Base-by-base conservation (phyloP, 2,888 invertebrate species). In the Harpagoxenus sublaevis region DNA sequence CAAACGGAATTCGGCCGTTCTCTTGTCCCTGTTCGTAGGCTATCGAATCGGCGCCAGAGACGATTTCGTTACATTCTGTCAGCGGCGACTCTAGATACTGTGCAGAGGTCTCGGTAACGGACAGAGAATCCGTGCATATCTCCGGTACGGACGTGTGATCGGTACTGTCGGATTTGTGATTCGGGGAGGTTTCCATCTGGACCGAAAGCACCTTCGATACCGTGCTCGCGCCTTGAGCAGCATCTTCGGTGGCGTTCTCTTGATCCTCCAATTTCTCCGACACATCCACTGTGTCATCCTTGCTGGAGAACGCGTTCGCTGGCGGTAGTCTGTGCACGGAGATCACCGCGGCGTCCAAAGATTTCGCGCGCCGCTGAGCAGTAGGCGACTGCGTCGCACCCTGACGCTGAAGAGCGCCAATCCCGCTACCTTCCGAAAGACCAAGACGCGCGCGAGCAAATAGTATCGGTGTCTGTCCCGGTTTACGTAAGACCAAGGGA, bases 231-330 rank as follows among this genome's bases (percentile, higher is more conserved):
- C 82, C 39, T 31, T 39, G 28, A 10, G 28, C 45, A 2, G 3
- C 48, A 0, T 81, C 79, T 15, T 71, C 82, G 9, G 39, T 42
- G 9, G 18, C 45, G 1, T 79, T 42, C 35, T 86, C 86, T 18
- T 66, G 65, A 8, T 88, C 78, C 9, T 88, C 89, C 1, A 45
- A 28, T 3, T 62, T 60, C 53, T 97, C 97, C 84, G 96, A 96
- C 91, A 97, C 97, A 90, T 97, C 98, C 0, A 98, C 97, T 0
- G 98, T 98, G 93, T 98, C 98, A 93, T 98, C 98, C 95, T 98
- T 98, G 39, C 98, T 98, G 2, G 98, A 98, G 94, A 98, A 98
- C 0, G 98, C 97, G 95, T 98, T 98, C 94, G 97, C 97, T 9
- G 98, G 97, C 23, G 98, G 98, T 62, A 98, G 95, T 92, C 97